Percentiles rank a stretch among this genome's conserved stretches.
Evolutionary conservation across 2,113 vertebrate genomes (phyloP).

Genomic region (Tychaedon coryphoeus): DNA sequence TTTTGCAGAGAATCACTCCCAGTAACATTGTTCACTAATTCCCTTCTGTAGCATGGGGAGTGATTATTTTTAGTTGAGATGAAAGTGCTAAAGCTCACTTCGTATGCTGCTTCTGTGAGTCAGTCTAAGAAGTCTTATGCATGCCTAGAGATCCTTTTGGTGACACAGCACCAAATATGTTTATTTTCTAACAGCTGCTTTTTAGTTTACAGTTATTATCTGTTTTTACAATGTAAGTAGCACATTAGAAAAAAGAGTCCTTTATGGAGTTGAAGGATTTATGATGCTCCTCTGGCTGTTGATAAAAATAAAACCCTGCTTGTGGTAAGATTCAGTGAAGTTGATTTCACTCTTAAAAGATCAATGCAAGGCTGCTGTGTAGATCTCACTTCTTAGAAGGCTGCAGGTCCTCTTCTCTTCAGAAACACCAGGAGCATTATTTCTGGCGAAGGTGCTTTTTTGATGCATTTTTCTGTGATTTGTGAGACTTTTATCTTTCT

Average conservation of each 20-base stretch:
- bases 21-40: not conserved
- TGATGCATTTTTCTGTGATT: not conserved
- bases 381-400: not conserved
- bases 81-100: not conserved
- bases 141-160: not conserved
- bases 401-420: not conserved
- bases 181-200: not conserved
- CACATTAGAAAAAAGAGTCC: not conserved
- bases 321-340: not conserved
- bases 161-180: not conserved
- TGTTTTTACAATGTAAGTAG: not conserved
- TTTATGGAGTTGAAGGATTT: not conserved
- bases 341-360: not conserved
- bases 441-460: not conserved
- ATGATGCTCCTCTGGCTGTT: not conserved
- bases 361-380: not conserved
- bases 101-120: not conserved
- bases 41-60: accelerated
- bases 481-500: not conserved
- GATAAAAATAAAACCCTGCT: not conserved
- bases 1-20: not conserved
- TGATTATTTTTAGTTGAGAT: not conserved
- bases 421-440: not conserved
- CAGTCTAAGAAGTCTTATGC: not conserved
- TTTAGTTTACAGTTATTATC: not conserved